Conservation (phyloP, 2,113 vertebrate genomes). For the Psittacula cyanocephala region DNA sequence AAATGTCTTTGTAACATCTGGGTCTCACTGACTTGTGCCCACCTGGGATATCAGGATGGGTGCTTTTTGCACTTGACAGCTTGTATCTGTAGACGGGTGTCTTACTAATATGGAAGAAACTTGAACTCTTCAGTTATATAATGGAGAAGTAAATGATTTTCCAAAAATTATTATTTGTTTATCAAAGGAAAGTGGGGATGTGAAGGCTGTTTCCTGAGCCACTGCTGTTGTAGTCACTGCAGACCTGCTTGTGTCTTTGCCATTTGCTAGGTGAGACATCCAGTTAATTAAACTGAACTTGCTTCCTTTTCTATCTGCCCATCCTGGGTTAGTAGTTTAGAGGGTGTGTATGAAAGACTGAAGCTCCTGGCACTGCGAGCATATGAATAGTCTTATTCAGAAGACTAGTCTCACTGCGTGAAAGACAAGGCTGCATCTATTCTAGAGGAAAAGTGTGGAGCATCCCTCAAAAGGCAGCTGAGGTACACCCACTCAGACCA, state of each 20-base stretch:
- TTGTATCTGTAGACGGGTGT: not conserved
- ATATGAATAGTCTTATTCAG: not conserved
- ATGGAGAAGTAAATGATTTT: not conserved
- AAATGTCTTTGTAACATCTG: not conserved
- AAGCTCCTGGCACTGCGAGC: not conserved
- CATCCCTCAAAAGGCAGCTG: not conserved
- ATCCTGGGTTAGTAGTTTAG: not conserved
- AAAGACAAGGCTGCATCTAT: not conserved
- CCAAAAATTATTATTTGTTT: not conserved
- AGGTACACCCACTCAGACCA: not conserved
- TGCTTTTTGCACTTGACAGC: not conserved
- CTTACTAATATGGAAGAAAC: not conserved
- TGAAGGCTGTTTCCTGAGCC: not conserved
- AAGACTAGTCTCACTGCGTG: not conserved
- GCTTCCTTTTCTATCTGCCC: not conserved
- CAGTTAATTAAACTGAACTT: not conserved
- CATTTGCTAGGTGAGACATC: not conserved
- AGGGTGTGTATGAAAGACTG: not conserved
- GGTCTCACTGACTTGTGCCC: not conserved
- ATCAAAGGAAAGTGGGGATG: not conserved
- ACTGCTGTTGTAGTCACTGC: not conserved
- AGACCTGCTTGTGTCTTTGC: not conserved
- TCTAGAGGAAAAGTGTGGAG: not conserved
- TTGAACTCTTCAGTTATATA: not conserved
- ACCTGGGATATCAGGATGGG: not conserved